Base-by-base conservation (phyloP, 2,113 vertebrate species). In the Orycteropus afer region DNA sequence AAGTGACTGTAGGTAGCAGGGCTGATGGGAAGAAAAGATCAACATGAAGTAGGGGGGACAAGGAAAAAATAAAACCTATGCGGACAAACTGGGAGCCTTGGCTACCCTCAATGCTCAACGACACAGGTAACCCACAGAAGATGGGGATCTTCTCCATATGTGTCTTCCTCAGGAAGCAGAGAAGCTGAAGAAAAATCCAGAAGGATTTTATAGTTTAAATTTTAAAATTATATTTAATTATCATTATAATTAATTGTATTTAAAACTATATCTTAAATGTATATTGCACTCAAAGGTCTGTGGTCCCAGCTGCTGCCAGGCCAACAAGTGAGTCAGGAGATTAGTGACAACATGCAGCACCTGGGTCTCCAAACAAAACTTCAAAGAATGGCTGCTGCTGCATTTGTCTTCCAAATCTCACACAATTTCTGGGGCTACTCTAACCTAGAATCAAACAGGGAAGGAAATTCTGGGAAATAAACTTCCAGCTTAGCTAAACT, bases 81-180 rank as follows among this genome's bases (percentile, higher is more conserved):
- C 80, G 18, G 81, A 84, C 78, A 76, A 81, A 74, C 27, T 34
- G 23, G 37, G 82, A 47, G 15, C 42, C 9, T 89, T 18, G 20
- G 40, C 34, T 65, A 42, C 27, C 4, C 42, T 61, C 59, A 18
- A 14, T n/a, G n/a, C 14, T n/a, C 61, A 55, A 2, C 2, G 12
- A 29, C 59, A 71, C n/a, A 22, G n/a, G 61, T 22, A 17, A 18
- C 61, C 42, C 47, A 12, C 49, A 80, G 40, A 57, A 59, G 61
- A 57, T 42, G 22, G 12, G 22, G 12, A 4, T 14, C 8, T 63
- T 51, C 4, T 2, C 7, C 9, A 12, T 0, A 5, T 11, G 12
- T 4, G 69, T n/a, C 71, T 78, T 51, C 13, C 45, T 63, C n/a
- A 53, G 69, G 14, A 34, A 14, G 3, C 0, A 32, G 4, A 77